phyloP scores from a whole-genome alignment of 2,113 vertebrate genomes.

The Cricetomys ansorgei region DNA sequence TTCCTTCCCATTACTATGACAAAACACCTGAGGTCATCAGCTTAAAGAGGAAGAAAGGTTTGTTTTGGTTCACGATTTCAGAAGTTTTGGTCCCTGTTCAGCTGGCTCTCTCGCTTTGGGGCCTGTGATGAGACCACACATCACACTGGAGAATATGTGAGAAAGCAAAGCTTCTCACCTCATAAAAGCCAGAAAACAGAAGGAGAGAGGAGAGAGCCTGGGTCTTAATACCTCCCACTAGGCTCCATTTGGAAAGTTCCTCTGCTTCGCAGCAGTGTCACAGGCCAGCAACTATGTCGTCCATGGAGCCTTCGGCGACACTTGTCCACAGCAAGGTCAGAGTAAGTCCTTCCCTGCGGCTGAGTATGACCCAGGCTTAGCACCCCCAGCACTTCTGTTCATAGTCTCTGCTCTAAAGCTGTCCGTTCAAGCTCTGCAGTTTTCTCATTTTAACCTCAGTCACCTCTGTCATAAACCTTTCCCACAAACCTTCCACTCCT shows the following conservation, averaged over 20 bases:
- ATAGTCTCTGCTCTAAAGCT: neutral
- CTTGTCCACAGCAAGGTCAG: neutral
- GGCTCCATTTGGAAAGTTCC: too few relatives aligned
- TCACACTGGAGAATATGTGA: neutral
- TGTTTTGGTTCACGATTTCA: neutral
- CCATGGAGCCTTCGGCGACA: neutral
- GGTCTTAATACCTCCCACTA: neutral
- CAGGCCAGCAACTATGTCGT: neutral
- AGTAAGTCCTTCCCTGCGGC: neutral
- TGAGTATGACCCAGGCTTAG: fast-evolving
- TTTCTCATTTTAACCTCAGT: neutral
- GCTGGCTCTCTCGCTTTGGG: neutral
- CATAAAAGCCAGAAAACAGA: neutral
- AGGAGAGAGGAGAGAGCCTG: neutral
- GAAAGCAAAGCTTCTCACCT: neutral
- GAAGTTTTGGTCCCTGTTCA: neutral
- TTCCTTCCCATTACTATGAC: neutral
- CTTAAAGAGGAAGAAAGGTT: neutral
- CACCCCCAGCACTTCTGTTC: neutral
- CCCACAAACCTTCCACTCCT: neutral
- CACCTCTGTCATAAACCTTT: neutral
- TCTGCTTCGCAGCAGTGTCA: neutral
- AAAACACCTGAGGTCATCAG: neutral
- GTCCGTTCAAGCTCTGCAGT: too few relatives aligned
- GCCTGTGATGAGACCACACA: neutral